Base-by-base conservation (phyloP, 2,888 invertebrate species). In the Sabellastarte sp. region DNA sequence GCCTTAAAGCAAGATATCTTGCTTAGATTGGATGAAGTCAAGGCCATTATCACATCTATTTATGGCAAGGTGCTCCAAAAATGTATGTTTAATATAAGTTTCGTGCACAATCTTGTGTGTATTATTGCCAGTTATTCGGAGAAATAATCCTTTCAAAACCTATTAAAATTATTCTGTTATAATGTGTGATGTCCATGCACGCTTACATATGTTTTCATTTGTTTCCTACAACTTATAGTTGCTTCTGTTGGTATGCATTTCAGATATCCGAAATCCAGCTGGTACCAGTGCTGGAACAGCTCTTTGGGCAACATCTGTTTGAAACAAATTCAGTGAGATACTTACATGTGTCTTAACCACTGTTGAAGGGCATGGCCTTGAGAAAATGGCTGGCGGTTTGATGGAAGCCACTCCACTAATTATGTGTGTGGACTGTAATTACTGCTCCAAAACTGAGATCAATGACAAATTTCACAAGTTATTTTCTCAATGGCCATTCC, bases 401-500 rank as follows among this genome's bases (percentile, higher is more conserved):
- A 52, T 70, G 1, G n/a, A 66, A 1, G 59, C 57, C 1, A 69
- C 74, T 2, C 74, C 76, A 0, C 2, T 56, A 24, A 50, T 74
- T 1, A 55, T 76, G 24, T 76, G 75, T 59, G 71, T 73, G 2
- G 75, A 76, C 63, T 32, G 71, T 4, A 73, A 74, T 60, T 76
- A 74, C 58, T 76, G 76, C 41, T 10, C 41, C 5, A 5, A 41
- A 20, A n/a, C n/a, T n/a, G 20, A 41, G 20, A 20, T 5, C 5
- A 5, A 5, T 20, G 5, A 5, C 41, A 10, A 20, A 5, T 20
- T 10, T 41, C 10, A 41, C 5, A 5, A 41, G 41, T 20, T 41
- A 5, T 41, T 41, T 41, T 5, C 5, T 41, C 20, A 41, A 28
- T 63, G 62, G 62, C 3, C 50, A 26, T 3, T 51, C 15, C 50